Conservation (phyloP, 1,140 invertebrate species). For the Pseudoatta argentina region DNA sequence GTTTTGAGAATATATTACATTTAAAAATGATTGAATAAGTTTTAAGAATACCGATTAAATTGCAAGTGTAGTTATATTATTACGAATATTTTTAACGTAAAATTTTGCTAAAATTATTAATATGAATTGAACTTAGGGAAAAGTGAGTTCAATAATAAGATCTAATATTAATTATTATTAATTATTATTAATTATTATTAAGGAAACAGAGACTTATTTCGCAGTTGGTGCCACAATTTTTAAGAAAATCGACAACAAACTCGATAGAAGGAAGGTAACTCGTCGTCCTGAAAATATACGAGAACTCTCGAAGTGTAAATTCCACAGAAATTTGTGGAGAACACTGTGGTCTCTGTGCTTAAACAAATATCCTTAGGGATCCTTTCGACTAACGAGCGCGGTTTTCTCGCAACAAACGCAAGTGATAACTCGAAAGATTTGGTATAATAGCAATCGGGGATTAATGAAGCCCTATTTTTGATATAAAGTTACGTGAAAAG, state of each 20-base stretch:
- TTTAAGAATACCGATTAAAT: constrained; percentile 1
- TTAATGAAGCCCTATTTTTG: neutral
- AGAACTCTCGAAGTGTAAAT: constrained; percentile 12
- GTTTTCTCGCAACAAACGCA: neutral
- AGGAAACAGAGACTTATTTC: neutral
- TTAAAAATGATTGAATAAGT: neutral
- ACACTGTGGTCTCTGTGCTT: constrained; percentile 34
- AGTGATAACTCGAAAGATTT: neutral
- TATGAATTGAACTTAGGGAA: neutral
- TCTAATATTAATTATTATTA: too few relatives aligned
- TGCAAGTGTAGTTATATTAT: neutral
- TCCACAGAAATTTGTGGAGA: constrained; percentile 24
- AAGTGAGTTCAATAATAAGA: neutral
- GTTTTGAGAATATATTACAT: neutral
- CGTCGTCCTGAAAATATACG: constrained; percentile 9
- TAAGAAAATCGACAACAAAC: neutral
- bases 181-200: too few relatives aligned
- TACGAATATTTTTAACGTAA: neutral
- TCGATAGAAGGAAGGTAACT: neutral
- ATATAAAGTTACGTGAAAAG: neutral
- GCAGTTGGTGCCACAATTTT: neutral
- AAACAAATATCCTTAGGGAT: constrained; percentile 47
- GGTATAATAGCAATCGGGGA: neutral
- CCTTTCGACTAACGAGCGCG: constrained; percentile 17
- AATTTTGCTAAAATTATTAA: neutral